Conservation (phyloP, 2,797 vertebrate species). For the Intellagama lesueurii region DNA sequence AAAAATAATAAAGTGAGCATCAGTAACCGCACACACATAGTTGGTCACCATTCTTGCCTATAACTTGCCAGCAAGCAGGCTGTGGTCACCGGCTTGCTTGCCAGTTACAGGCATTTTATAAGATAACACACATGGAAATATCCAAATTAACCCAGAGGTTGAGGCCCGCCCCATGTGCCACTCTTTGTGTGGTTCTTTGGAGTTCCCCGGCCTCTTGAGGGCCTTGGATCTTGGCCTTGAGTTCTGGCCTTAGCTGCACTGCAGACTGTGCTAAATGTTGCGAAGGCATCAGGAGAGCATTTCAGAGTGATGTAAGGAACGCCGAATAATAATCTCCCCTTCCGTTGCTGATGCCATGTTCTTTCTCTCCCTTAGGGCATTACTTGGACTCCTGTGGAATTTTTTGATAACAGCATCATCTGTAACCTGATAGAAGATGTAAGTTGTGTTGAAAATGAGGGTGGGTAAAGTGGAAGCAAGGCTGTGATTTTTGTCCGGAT, state of each 20-base stretch:
- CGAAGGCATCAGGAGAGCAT: not conserved
- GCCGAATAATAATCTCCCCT: too few relatives aligned
- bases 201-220: not conserved
- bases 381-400: slow-evolving; percentile 77
- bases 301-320: not conserved
- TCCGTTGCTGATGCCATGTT: not conserved
- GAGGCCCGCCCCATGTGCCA: not conserved
- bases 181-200: not conserved
- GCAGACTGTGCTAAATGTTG: not conserved
- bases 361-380: slow-evolving; percentile 75
- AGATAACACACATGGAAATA: too few relatives aligned
- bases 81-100: too few relatives aligned
- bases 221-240: not conserved
- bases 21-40: not conserved
- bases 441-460: slow-evolving; percentile 55
- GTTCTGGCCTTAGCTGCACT: not conserved
- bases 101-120: too few relatives aligned
- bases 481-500: not conserved
- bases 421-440: slow-evolving; percentile 83
- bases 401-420: slow-evolving; percentile 82
- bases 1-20: not conserved
- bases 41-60: too few relatives aligned
- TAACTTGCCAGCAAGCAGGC: too few relatives aligned
- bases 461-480: not conserved
- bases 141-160: not conserved